Evolutionary conservation across 2,113 vertebrate genomes (phyloP).

Genomic region (Scalopus aquaticus): DNA sequence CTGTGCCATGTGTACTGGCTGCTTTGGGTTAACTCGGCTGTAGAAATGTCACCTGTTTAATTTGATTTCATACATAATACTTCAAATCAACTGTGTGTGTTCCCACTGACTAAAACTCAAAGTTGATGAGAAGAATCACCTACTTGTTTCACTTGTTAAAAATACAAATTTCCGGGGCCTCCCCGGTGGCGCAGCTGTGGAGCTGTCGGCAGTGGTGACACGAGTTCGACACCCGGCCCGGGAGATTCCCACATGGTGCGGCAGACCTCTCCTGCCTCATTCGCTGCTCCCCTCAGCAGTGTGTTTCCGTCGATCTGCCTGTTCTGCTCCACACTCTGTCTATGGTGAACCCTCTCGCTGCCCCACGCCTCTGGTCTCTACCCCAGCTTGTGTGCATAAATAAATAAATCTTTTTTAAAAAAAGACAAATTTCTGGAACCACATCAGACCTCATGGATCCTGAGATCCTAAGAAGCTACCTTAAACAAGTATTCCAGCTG

Average conservation of each 20-base stretch:
- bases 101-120: background rate
- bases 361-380: too few relatives aligned
- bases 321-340: too few relatives aligned
- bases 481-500: background rate
- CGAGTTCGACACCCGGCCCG: too few relatives aligned
- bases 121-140: conserved; percentile 11
- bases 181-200: too few relatives aligned
- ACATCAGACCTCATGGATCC: background rate
- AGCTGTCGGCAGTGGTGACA: too few relatives aligned
- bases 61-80: background rate
- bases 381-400: too few relatives aligned
- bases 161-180: background rate
- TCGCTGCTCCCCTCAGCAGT: too few relatives aligned
- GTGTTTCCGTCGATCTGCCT: too few relatives aligned
- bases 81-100: background rate
- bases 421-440: background rate
- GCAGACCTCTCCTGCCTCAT: too few relatives aligned
- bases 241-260: too few relatives aligned
- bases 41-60: background rate
- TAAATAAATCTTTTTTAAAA: too few relatives aligned
- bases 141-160: conserved; percentile 41
- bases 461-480: background rate
- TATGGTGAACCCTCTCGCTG: too few relatives aligned
- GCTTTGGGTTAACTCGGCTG: background rate
- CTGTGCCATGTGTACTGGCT: background rate